Conservation (phyloP, 2,888 invertebrate genomes). For the Eupithecia centaureata region DNA sequence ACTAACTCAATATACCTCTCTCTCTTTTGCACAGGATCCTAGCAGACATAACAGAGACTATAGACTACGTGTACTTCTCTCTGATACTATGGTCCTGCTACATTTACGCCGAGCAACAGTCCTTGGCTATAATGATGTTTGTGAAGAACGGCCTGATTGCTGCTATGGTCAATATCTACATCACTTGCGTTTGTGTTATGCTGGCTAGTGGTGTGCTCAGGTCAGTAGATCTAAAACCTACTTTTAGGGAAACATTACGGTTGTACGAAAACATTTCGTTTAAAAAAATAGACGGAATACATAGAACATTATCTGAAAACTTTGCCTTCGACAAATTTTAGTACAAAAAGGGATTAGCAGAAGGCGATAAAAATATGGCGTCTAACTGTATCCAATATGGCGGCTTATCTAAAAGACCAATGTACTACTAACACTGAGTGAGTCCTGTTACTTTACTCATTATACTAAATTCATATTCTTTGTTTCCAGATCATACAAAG, state of each 20-base stretch:
- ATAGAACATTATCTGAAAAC: neutral
- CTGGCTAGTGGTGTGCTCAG: constrained; percentile 91
- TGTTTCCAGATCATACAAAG: constrained; percentile 87
- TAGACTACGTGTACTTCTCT: constrained; percentile 87
- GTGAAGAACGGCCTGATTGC: constrained; percentile 91
- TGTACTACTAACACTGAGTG: neutral
- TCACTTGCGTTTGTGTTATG: constrained; percentile 88
- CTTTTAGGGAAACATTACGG: neutral
- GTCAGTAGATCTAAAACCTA: constrained; percentile 63
- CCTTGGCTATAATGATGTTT: constrained; percentile 91
- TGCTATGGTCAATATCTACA: constrained; percentile 90
- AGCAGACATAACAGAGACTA: constrained; percentile 79
- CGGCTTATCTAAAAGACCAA: neutral
- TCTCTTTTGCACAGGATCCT: constrained; percentile 73
- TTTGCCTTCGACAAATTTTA: neutral
- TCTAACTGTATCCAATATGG: neutral
- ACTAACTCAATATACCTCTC: neutral
- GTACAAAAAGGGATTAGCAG: neutral
- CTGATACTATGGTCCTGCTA: constrained; percentile 93
- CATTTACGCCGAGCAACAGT: constrained; percentile 92
- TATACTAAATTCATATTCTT: neutral
- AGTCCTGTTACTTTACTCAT: neutral
- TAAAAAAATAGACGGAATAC: no score
- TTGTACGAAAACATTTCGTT: no score
- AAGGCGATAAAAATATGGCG: neutral